Evolutionary conservation across 2,113 vertebrate genomes (phyloP), one percentile per base, ranked within the genome.

Genomic region (Pachycephala philippinensis): DNA sequence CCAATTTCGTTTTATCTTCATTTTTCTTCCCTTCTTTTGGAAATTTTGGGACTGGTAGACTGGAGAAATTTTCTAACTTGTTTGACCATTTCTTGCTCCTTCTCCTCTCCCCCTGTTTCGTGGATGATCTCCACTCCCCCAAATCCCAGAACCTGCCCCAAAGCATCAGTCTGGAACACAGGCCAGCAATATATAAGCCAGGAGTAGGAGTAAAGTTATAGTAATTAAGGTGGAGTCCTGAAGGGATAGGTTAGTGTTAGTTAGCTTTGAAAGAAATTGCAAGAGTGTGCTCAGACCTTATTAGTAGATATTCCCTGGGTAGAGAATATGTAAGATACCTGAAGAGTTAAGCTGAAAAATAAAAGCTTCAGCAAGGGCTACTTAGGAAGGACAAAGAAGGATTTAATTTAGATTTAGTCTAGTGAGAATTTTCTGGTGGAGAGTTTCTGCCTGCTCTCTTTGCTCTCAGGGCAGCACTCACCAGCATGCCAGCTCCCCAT

Each of bases 241-340:
- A 66, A 9, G 59, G 80, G 68, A 52, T 50, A 44, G 26, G 19
- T 94, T 74, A 80, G 4, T 30, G 60, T 94, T 93, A 94, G 90
- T 93, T 91, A 89, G 85, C 79, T 84, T 92, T 90, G 63, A 92
- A 83, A 92, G 35, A 90, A 90, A 84, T 88, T 74, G 14, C 50
- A 87, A 7, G 30, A 80, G 14, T 20, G 9, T 80, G 37, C 45
- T 85, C 78, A 92, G 75, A 88, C 40, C 59, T 93, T 93, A 95
- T 93, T 86, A 95, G 45, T 2, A 45, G 79, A 27, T 86, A 89
- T 74, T 90, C 79, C 79, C 76, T 83, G 23, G 71, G 42, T 20
- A 86, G 16, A 77, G 59, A 70, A 66, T 42, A 37, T 68, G 27
- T 49, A 65, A 94, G 40, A 35, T 16, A 53, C 85, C 26, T n/a